Evolutionary conservation across 2,888 invertebrate genomes (phyloP), one percentile per base, ranked within the genome.

Genomic region (Torymus auratus): DNA sequence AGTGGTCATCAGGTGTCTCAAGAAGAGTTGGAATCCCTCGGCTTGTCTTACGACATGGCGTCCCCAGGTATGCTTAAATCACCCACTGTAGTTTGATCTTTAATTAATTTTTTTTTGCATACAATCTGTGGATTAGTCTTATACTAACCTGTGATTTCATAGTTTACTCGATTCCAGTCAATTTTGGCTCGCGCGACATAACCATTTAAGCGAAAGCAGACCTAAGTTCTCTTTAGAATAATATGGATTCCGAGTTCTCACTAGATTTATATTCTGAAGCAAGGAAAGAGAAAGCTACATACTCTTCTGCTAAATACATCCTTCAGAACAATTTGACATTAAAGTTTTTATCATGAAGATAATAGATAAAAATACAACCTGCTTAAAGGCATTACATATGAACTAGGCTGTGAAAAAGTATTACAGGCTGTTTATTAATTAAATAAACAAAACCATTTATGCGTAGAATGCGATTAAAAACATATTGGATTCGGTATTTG

Each of bases 21-120:
- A 88, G 93, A 94, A 78, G 95, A 95, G 88, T 93, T 95, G 87
- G 95, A 95, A 88, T 93, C 94, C 74, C 92, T 95, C 85, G 93
- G 93, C 83, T 92, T 95, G 89, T 93, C 92, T 87, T 95, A 93
- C 89, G 95, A 95, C 87, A 94, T 95, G 93, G 91, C 94, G 85
- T 87, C 92, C 82, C 91, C 94, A 89, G 94, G 94, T 82, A 78
- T 15, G 76, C 68, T 7, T 5, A 7, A 52, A 14, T 15, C n/a
- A 78, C 28, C 53, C 52, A 11, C 62, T 67, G 20, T n/a, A 65
- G 20, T 41, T 64, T 62, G 28, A 50, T 64, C 61, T 69, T n/a
- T 60, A 41, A 65, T 17, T 69, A 68, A 41, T 28, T 74, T 41
- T 41, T 41, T 10, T 41, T 10, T 56, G 15, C 50, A 53, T 23